Evolutionary conservation across 2,888 invertebrate species (phyloP).

Genomic region (Megaustenia siamemsis): DNA sequence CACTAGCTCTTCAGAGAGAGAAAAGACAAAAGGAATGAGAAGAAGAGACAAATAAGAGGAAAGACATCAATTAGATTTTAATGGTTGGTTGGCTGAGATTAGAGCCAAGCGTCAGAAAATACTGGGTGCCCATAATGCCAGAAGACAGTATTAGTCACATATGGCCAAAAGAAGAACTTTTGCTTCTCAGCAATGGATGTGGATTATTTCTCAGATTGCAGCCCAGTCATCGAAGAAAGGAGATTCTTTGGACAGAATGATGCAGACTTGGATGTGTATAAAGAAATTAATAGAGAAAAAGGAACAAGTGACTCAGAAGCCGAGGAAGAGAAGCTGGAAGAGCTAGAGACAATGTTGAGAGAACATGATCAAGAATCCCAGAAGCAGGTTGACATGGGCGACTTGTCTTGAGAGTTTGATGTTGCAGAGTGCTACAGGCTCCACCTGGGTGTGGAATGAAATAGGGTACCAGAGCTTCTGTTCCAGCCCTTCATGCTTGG

Average conservation of each 20-base stretch:
- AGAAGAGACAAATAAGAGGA: slow-evolving; percentile 71
- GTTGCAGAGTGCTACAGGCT: slow-evolving; percentile 87
- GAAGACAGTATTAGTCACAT: slow-evolving; percentile 90
- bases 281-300: slow-evolving; percentile 87
- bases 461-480: slow-evolving; percentile 83
- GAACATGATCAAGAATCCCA: slow-evolving; percentile 89
- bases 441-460: slow-evolving; percentile 84
- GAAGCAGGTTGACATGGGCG: slow-evolving; percentile 75
- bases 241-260: slow-evolving; percentile 94
- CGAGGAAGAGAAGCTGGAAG: slow-evolving; percentile 92
- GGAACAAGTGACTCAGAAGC: slow-evolving; percentile 95
- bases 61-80: slow-evolving; percentile 73
- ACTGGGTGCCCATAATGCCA: slow-evolving; percentile 86
- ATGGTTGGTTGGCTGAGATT: slow-evolving; percentile 83
- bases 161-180: slow-evolving; percentile 93
- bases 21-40: slow-evolving; percentile 73
- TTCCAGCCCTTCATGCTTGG: slow-evolving; percentile 88
- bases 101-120: slow-evolving; percentile 85
- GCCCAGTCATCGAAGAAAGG: slow-evolving; percentile 83
- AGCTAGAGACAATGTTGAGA: slow-evolving; percentile 91
- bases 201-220: slow-evolving; percentile 93
- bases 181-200: slow-evolving; percentile 96
- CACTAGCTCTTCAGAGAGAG: slow-evolving; percentile 71
- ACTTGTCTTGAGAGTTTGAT: slow-evolving; percentile 73
- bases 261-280: slow-evolving; percentile 98